Conservation (phyloP, 2,113 vertebrate genomes). For the Arothron firmamentum region DNA sequence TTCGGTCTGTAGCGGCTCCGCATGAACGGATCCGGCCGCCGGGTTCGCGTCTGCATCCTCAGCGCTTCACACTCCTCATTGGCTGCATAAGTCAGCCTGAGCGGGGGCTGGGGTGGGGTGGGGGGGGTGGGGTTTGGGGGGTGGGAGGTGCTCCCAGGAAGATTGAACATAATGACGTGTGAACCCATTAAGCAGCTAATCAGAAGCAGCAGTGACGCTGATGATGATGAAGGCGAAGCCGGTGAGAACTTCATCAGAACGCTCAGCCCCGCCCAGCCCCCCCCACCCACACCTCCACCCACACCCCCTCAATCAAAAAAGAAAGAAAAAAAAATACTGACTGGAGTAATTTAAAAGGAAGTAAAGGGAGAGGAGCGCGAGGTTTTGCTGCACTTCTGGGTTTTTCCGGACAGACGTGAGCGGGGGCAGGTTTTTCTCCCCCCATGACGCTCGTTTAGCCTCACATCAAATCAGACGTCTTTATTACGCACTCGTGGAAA, state of each 20-base stretch:
- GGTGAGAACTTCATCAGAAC: slow-evolving; percentile 24
- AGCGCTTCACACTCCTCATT: background rate
- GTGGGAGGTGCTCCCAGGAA: slow-evolving; percentile 17
- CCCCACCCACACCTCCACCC: background rate
- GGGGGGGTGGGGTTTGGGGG: no score
- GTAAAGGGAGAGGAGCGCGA: background rate
- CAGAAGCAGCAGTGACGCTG: slow-evolving; percentile 46
- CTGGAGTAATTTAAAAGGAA: background rate
- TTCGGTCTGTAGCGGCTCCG: background rate
- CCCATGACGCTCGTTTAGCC: no score
- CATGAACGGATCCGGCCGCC: background rate
- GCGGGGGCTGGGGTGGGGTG: slow-evolving; percentile 8
- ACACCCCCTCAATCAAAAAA: background rate
- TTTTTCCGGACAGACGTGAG: background rate
- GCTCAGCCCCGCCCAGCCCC: slow-evolving; percentile 8
- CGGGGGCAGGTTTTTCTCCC: no score
- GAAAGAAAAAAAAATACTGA: background rate
- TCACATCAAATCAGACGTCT: no score
- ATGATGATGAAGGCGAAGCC: slow-evolving; percentile 48
- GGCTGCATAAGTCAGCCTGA: slow-evolving; percentile 37
- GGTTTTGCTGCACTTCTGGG: background rate
- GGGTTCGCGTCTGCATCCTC: background rate
- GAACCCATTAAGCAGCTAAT: slow-evolving; percentile 63
- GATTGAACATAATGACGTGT: slow-evolving; percentile 66
- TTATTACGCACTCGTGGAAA: no score